These are phyloP conservation scores for Xenopus tropicalis DNA, from an alignment of 2,113 vertebrate genomes.

Conservation along the genomic window DNA sequence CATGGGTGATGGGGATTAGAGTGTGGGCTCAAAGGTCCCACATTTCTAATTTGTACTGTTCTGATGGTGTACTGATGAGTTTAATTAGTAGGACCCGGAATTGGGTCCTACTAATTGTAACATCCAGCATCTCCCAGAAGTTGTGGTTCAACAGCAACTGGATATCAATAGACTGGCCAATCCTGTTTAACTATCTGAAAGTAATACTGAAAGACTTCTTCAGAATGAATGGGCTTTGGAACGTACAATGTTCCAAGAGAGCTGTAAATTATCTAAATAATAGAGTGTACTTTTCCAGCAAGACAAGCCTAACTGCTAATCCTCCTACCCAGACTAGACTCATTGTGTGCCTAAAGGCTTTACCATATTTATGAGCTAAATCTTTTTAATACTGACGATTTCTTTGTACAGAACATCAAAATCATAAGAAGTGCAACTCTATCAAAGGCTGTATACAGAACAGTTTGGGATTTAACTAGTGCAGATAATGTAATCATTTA, in stretches of 20 bases:
- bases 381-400: conserved; percentile 38
- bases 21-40: too few relatives aligned
- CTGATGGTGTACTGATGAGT: too few relatives aligned
- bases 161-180: too few relatives aligned
- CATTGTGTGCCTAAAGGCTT: conserved; percentile 1
- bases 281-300: conserved; percentile 7
- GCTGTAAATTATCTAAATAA: conserved; percentile 10
- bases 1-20: too few relatives aligned
- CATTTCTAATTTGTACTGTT: too few relatives aligned
- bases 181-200: too few relatives aligned
- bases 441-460: conserved; percentile 34
- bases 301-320: conserved; percentile 27
- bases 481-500: conserved; percentile 27
- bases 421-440: conserved; percentile 40
- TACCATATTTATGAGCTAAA: conserved; percentile 18
- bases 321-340: conserved; percentile 26
- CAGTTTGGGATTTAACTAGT: conserved; percentile 11
- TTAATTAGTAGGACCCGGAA: too few relatives aligned
- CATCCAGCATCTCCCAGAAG: too few relatives aligned
- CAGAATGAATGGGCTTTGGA: background rate
- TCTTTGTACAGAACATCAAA: conserved; percentile 43
- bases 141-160: too few relatives aligned
- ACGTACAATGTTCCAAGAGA: background rate
- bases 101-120: too few relatives aligned
- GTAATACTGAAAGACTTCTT: too few relatives aligned